Conservation (phyloP, 2,113 vertebrate genomes). For the Micromys minutus region DNA sequence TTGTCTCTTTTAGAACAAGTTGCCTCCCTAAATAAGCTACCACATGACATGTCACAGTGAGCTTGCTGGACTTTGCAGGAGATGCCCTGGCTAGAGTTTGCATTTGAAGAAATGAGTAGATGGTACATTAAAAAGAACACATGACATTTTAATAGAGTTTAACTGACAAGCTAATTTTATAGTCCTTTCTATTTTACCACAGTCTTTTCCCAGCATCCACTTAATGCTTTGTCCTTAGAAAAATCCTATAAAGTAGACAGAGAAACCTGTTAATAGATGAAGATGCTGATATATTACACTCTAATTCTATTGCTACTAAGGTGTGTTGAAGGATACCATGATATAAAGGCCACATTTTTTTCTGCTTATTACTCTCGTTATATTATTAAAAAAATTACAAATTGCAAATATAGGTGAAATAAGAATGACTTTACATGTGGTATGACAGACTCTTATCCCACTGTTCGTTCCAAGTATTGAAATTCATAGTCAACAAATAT, state of each 20-base stretch:
- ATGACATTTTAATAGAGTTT: neutral
- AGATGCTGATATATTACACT: neutral
- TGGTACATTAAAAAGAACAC: neutral
- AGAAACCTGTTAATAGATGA: neutral
- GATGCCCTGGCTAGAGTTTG: neutral
- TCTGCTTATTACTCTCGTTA: too few relatives aligned
- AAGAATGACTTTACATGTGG: too few relatives aligned
- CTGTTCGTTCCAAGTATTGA: too few relatives aligned
- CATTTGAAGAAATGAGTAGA: neutral
- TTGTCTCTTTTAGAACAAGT: neutral
- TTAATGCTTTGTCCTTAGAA: conserved; percentile 2
- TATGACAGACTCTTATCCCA: too few relatives aligned
- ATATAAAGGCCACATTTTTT: neutral
- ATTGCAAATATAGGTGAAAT: too few relatives aligned
- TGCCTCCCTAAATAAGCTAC: neutral
- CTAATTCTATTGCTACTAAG: neutral
- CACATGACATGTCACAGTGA: neutral
- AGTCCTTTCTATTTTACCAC: neutral
- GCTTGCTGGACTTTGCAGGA: neutral
- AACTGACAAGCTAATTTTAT: neutral
- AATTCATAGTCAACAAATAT: too few relatives aligned
- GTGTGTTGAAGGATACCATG: neutral
- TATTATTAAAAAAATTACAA: too few relatives aligned
- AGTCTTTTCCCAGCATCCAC: neutral
- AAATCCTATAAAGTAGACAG: neutral